Evolutionary conservation across 2,113 vertebrate genomes (phyloP).

Genomic region (Hemiprocne comata): DNA sequence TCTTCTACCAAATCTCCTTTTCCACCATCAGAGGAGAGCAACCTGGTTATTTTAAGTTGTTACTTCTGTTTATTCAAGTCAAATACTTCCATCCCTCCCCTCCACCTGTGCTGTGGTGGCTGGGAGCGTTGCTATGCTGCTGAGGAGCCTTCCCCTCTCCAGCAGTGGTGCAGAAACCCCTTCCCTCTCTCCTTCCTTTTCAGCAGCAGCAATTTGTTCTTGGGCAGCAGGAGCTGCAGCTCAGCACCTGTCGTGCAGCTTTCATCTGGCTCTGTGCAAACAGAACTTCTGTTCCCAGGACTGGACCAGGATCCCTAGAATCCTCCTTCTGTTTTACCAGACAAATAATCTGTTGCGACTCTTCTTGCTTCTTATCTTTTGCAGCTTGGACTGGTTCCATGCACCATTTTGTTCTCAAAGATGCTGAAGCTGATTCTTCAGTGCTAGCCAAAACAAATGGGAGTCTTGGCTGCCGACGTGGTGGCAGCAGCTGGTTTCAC

Average conservation of each 20-base stretch:
- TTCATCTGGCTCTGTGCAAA: constrained; percentile 63
- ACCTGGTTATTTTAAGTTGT: background rate
- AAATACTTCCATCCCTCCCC: background rate
- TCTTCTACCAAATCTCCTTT: background rate
- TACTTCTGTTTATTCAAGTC: background rate
- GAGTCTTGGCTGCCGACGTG: constrained; percentile 72
- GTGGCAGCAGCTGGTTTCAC: constrained; percentile 72
- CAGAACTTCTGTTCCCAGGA: constrained; percentile 45
- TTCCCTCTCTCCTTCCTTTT: background rate
- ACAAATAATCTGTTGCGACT: constrained; percentile 82
- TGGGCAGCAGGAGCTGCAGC: constrained; percentile 57
- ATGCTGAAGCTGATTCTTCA: constrained; percentile 77
- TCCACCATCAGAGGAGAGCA: background rate
- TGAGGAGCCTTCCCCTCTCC: background rate
- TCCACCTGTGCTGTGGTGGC: background rate
- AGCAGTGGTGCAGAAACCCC: background rate
- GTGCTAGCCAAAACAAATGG: constrained; percentile 81
- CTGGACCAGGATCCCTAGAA: constrained; percentile 57
- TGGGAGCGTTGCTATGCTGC: background rate
- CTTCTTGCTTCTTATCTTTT: constrained; percentile 76
- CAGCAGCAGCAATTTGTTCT: constrained; percentile 5
- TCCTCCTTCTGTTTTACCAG: constrained; percentile 80
- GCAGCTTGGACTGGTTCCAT: constrained; percentile 72
- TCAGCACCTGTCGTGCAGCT: constrained; percentile 65
- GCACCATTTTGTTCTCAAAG: constrained; percentile 81